Evolutionary conservation across 2,888 invertebrate genomes (phyloP).

Genomic region (Panzeria rudis): DNA sequence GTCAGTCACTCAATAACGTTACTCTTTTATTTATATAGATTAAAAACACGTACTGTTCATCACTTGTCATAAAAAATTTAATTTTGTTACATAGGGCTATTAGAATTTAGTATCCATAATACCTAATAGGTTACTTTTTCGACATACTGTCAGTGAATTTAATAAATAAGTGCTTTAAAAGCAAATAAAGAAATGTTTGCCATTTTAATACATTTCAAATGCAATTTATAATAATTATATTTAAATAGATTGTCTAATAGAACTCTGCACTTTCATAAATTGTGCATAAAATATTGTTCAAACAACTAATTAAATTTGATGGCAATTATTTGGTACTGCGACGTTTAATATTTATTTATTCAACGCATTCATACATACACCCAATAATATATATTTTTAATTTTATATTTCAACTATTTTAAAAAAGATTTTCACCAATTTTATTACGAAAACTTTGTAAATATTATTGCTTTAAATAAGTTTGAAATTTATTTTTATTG

Average conservation of each 20-base stretch:
- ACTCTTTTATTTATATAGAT: too few relatives aligned
- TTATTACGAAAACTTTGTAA: not conserved
- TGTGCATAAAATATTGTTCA: constrained; percentile 30
- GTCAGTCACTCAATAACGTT: too few relatives aligned
- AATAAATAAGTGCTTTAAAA: constrained; percentile 20
- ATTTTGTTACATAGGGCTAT: too few relatives aligned
- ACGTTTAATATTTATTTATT: constrained; percentile 44
- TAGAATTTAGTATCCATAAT: too few relatives aligned
- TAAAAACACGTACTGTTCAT: too few relatives aligned
- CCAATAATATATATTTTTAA: not conserved
- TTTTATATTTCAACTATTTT: too few relatives aligned
- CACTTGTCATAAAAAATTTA: too few relatives aligned
- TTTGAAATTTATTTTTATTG: constrained; percentile 51
- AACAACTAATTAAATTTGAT: constrained; percentile 51
- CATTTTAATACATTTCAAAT: constrained; percentile 37
- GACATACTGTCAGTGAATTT: not conserved
- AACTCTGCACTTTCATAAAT: not conserved
- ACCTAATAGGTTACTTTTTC: not conserved
- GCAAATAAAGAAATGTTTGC: constrained; percentile 17
- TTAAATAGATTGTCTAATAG: constrained; percentile 39
- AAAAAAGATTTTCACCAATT: not conserved
- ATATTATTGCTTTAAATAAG: constrained; percentile 24
- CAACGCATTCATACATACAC: not conserved
- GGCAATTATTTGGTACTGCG: constrained; percentile 49
- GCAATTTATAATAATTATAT: constrained; percentile 40